These are phyloP conservation scores for Rhopilema esculentum DNA, from an alignment of 30 jellyfish, hydroid and myxozoan genomes.

Conservation along the genomic window DNA sequence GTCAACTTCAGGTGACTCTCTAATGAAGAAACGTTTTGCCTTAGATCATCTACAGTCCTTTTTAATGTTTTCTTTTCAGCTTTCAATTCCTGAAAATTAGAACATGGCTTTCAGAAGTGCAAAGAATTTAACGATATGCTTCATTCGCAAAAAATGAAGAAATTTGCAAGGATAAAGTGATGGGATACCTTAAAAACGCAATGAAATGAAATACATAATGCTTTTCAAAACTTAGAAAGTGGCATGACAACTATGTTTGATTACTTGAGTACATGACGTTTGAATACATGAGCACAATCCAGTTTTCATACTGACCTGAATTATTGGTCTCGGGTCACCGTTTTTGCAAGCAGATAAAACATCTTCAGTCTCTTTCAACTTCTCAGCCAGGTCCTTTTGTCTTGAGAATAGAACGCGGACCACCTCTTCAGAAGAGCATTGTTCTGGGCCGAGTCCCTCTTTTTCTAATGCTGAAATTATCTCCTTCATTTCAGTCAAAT, in stretches of 20 bases:
- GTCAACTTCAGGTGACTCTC: constrained; percentile 76
- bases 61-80: constrained; percentile 60
- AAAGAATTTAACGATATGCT: background rate
- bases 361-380: constrained; percentile 65
- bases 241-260: background rate
- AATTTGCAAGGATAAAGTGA: too few relatives aligned
- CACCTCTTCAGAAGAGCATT: constrained; percentile 73
- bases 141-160: background rate
- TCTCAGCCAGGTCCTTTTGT: constrained; percentile 52
- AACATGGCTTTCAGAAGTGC: background rate
- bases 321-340: constrained; percentile 74
- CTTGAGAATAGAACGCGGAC: constrained; percentile 65
- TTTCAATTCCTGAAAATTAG: constrained; percentile 42
- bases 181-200: too few relatives aligned
- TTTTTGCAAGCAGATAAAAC: constrained; percentile 54
- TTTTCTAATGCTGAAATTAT: constrained; percentile 50
- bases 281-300: background rate
- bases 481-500: constrained; percentile 65
- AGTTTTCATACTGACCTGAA: constrained; percentile 35
- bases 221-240: background rate
- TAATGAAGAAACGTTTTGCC: constrained; percentile 24
- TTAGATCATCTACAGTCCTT: constrained; percentile 62
- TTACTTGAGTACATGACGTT: background rate
- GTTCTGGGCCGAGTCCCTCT: constrained; percentile 77
- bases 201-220: too few relatives aligned